Evolutionary conservation across 2,797 vertebrate genomes (phyloP), one percentile per base, ranked within the genome.

Genomic region (Lindbergichthys nudifrons): DNA sequence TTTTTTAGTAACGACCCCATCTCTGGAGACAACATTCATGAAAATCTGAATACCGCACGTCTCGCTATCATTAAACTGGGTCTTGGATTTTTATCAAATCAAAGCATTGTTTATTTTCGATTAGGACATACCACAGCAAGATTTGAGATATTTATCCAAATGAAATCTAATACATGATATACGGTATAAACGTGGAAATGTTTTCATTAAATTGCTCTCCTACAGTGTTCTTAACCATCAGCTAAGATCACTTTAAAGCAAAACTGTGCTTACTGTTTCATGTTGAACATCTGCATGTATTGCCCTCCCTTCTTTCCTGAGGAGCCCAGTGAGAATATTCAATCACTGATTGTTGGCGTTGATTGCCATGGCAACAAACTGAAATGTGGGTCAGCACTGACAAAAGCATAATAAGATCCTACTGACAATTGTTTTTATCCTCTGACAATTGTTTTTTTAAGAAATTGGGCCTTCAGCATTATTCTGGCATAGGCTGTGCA

Each of bases 331-430:
- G 53, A 45, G 66, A 77, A 54, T 66, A 80, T 80, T 77, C 46
- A 79, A 67, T 80, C 60, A 61, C 47, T 16, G 62, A 73, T 76
- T 67, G 59, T 79, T 80, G 63, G 73, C 70, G 0, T 80, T 69
- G 74, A 88, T 86, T 82, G 70, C 83, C 87, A 83, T 86, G 77
- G 82, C 78, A 90, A 87, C 85, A 77, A 76, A 70, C 32, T 57
- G 10, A 80, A 78, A 88, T 77, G 51, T 88, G 73, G 81, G 87
- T 88, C 86, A 88, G n/a, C 41, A 43, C n/a, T 68, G 65, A 86
- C 81, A 88, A 84, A 59, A 73, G 64, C 39, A 36, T 16, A 42
- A 77, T 43, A 75, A 64, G 60, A 79, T 77, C 50, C 52, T 59
- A 51, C 63, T 64, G 56, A 65, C 65, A 81, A 52, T 32, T 74